phyloP scores from a whole-genome alignment of 2,888 invertebrate species.

The Leptinotarsa tumamoca region DNA sequence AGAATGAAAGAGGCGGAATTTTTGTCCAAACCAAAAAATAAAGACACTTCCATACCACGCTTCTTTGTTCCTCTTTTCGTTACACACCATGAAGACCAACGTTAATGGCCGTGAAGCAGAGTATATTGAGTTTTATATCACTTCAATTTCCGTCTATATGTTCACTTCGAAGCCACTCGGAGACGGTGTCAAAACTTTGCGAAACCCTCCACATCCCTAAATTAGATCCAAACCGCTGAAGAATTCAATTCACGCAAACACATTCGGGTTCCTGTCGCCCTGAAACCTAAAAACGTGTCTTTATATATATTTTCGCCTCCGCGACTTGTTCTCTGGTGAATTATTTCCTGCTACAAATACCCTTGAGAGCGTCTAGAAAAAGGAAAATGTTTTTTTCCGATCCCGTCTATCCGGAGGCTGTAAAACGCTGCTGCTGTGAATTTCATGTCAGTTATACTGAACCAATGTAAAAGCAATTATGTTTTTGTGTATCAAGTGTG shows the following conservation, averaged over 20 bases:
- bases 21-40: no score
- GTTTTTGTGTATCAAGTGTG: neutral
- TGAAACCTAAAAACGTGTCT: constrained; percentile 7
- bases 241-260: neutral
- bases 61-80: no score
- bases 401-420: neutral
- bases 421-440: constrained; percentile 3
- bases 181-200: neutral
- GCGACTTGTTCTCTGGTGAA: constrained; percentile 1
- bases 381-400: constrained; percentile 5
- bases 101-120: no score
- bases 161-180: neutral
- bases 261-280: neutral
- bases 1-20: no score
- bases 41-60: no score
- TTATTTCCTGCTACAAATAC: constrained; percentile 9
- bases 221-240: constrained; percentile 13
- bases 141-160: neutral
- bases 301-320: constrained; percentile 14
- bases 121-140: neutral
- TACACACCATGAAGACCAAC: no score
- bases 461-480: neutral
- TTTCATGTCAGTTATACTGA: neutral
- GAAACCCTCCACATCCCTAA: neutral
- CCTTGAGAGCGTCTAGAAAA: neutral